Conservation (phyloP, 1,140 invertebrate genomes). For the Forficula auricularia region DNA sequence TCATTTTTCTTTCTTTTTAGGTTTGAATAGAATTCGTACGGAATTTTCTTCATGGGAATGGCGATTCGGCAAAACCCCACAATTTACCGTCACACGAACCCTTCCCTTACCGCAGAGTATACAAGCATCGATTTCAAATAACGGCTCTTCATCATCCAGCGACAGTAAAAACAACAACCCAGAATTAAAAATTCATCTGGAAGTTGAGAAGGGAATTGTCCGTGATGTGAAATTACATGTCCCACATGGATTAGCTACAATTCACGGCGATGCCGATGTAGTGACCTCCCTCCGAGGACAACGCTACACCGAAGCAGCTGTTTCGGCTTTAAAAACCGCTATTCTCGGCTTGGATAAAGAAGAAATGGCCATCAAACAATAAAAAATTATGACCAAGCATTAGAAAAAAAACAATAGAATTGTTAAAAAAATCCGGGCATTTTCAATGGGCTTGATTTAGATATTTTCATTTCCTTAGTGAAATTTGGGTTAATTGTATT, state of each 20-base stretch:
- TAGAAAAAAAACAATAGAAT: too few species aligned
- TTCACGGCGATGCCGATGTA: constrained; percentile 9
- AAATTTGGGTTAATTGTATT: too few species aligned
- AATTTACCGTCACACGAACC: constrained; percentile 42
- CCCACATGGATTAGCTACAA: constrained; percentile 11
- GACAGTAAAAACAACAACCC: constrained; percentile 2
- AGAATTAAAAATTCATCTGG: constrained; percentile 12
- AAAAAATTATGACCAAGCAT: too few species aligned
- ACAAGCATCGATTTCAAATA: background rate
- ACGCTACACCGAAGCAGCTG: constrained; percentile 14
- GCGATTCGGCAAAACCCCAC: constrained; percentile 74
- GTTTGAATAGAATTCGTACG: constrained; percentile 41
- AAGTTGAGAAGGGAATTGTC: constrained; percentile 16
- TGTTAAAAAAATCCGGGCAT: too few species aligned
- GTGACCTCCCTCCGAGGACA: constrained; percentile 13
- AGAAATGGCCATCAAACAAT: too few species aligned
- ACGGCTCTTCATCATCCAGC: background rate
- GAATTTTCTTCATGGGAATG: constrained; percentile 68
- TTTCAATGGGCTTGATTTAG: too few species aligned
- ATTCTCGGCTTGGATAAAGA: too few species aligned
- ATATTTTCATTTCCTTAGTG: too few species aligned
- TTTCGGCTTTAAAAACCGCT: constrained; percentile 9
- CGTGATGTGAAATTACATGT: constrained; percentile 15
- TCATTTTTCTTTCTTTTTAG: constrained; percentile 26
- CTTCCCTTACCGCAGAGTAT: constrained; percentile 13